These are phyloP conservation scores for Druon quercuslanigerum DNA, from an alignment of 1,140 invertebrate species.

Conservation along the genomic window DNA sequence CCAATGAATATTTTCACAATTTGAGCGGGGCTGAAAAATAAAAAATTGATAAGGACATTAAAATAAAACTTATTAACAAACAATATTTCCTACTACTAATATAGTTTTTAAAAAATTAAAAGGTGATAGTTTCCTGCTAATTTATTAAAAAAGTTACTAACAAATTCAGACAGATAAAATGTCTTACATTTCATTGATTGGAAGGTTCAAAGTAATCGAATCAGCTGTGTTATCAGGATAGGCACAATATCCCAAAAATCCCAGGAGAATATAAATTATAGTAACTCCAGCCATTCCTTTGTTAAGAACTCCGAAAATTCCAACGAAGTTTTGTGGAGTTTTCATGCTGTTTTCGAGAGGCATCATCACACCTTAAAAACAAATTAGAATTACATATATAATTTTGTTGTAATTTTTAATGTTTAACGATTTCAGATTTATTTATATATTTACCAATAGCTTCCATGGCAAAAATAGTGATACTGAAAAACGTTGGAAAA, in stretches of 20 bases:
- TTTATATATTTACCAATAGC: slow-evolving; percentile 81
- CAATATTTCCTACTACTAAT: too few species aligned
- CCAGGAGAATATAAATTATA: slow-evolving; percentile 87
- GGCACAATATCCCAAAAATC: slow-evolving; percentile 89
- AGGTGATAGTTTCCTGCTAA: not conserved
- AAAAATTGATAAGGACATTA: not conserved
- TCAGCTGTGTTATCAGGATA: slow-evolving; percentile 81
- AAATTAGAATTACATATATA: not conserved
- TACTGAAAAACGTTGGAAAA: slow-evolving; percentile 83
- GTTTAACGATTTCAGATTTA: too few species aligned
- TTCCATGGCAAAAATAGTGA: slow-evolving; percentile 88
- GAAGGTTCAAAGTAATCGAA: slow-evolving; percentile 85
- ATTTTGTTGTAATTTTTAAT: too few species aligned
- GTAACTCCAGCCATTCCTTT: slow-evolving; percentile 90
- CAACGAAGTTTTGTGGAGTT: slow-evolving; percentile 86
- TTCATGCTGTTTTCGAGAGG: slow-evolving; percentile 93
- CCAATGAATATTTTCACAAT: slow-evolving; percentile 89
- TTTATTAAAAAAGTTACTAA: not conserved
- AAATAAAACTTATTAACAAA: not conserved
- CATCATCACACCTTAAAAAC: slow-evolving; percentile 78
- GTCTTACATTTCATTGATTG: slow-evolving; percentile 80
- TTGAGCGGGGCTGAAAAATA: slow-evolving; percentile 82
- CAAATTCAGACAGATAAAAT: not conserved
- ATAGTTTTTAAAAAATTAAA: not conserved
- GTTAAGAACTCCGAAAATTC: slow-evolving; percentile 89